Evolutionary conservation across 2,888 invertebrate species (phyloP), one percentile per base, ranked within the genome.

Genomic region (Atethmia centrago): DNA sequence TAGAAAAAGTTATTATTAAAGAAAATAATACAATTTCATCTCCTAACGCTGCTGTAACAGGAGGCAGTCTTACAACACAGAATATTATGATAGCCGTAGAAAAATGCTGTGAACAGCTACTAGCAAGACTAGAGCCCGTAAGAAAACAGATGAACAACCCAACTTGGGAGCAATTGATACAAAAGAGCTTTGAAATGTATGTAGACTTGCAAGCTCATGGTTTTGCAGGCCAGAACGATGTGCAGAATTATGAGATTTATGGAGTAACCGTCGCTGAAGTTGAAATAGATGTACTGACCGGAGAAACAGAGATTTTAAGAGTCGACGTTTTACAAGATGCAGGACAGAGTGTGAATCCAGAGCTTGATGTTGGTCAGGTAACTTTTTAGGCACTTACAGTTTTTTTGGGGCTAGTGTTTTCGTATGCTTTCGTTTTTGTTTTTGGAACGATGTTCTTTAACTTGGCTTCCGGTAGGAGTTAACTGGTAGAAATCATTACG

Each of bases 211-310:
- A 93, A 86, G 78, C 83, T 40, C 90, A 91, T 55, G 88, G 89
- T 2, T 88, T 84, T 59, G 85, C 84, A 8, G 86, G 71, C 36
- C 12, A 71, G 16, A 51, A 66, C 9, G 91, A 92, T 71, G 47
- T 74, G 0, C 82, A 88, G 40, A 55, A 21, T 3, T 92, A 92
- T 69, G 72, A 87, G 9, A 83, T 97, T 51, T 97, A 96, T 89
- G 97, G 97, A 2, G 94, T 96, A 0, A 93, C 96, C 3, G 93
- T 97, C 10, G 92, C 96, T 21, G 98, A 98, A 93, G 97, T 98
- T 0, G 97, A 98, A 91, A 90, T 98, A 0, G 98, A 98, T 91
- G 90, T 98, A 10, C 90, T 98, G 62, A 98, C 98, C 1, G 98
- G 98, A 10, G 97, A 97, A 87, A 94, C 95, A 70, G 93, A 97